A percentile compares a stretch with the other conserved stretches of the same genome.
These are phyloP conservation scores for Ciona savignyi DNA, from an alignment of 23 tunicate species.

Conservation along the genomic window DNA sequence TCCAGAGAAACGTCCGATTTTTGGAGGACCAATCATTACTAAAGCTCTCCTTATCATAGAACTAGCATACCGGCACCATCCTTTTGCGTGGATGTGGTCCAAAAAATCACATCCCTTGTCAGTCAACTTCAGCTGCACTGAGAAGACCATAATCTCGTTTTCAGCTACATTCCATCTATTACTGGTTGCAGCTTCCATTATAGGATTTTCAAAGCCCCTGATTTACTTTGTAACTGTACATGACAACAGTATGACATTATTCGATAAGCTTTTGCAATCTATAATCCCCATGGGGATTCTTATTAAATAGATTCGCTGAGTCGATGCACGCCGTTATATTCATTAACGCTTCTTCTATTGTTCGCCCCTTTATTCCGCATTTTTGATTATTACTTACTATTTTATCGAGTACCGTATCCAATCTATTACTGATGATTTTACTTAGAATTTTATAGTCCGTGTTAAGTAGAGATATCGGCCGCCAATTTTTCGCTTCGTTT, in stretches of 20 bases:
- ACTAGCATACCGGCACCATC: constrained; percentile 3
- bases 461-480: too few species aligned
- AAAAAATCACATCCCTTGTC: not conserved
- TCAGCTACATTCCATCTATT: constrained; percentile 14
- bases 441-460: too few species aligned
- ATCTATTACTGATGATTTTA: too few species aligned
- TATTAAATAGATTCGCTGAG: too few species aligned
- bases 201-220: constrained; percentile 28
- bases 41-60: too few species aligned
- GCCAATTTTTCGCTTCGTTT: too few species aligned
- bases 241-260: not conserved
- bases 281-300: not conserved
- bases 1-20: not conserved
- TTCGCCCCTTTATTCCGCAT: not conserved
- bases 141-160: constrained; percentile 12
- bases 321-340: not conserved
- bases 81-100: constrained; percentile 15
- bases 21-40: not conserved
- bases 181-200: constrained; percentile 14
- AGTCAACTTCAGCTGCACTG: constrained; percentile 26
- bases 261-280: not conserved
- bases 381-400: too few species aligned
- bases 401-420: too few species aligned
- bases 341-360: not conserved
- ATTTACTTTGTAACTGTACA: constrained; percentile 12